These are phyloP conservation scores for Drosophila picticornis DNA, from an alignment of 2,888 invertebrate species.

Conservation along the genomic window DNA sequence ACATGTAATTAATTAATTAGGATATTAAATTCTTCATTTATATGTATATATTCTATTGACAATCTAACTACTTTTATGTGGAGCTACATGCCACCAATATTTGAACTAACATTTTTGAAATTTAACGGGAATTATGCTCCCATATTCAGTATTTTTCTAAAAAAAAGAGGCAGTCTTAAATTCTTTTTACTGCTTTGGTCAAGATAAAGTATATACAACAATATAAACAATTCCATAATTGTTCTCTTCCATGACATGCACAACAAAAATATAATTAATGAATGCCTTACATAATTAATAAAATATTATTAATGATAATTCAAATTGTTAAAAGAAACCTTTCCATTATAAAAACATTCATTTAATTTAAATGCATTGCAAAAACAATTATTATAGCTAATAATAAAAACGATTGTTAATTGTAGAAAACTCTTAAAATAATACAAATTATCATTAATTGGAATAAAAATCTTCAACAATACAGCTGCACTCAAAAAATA, in stretches of 20 bases:
- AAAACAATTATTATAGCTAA: neutral
- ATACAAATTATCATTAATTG: neutral
- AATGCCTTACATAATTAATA: neutral
- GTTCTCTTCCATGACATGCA: fast-evolving
- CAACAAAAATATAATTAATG: neutral
- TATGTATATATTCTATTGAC: neutral
- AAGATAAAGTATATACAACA: neutral
- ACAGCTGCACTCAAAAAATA: neutral
- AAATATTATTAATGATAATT: neutral
- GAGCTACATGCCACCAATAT: neutral
- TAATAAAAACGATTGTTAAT: neutral
- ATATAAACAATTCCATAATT: neutral
- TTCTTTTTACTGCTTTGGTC: neutral
- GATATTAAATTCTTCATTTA: neutral
- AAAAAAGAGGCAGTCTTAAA: too few relatives aligned
- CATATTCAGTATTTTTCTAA: neutral
- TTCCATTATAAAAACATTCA: too few relatives aligned
- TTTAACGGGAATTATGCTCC: neutral
- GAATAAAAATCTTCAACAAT: neutral
- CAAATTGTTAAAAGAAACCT: neutral
- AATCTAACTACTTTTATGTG: neutral
- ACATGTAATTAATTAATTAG: neutral
- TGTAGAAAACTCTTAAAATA: neutral
- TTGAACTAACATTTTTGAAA: fast-evolving
- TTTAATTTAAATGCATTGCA: too few relatives aligned